Percentiles rank a stretch among this genome's conserved stretches.
Conservation (phyloP, 2,888 invertebrate species). For the Augochlorella aurata region DNA sequence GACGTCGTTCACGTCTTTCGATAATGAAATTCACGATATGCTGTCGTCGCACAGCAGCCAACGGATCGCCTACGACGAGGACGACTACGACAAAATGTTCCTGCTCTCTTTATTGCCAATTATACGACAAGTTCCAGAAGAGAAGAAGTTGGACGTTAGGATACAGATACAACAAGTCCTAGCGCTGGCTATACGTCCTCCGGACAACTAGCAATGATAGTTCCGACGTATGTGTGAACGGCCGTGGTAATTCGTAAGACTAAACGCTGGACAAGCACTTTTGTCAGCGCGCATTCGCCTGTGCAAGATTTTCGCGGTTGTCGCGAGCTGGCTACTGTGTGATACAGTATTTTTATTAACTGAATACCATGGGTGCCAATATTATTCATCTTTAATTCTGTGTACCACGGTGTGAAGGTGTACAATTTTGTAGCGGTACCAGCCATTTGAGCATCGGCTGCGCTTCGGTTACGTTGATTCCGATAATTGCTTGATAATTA, state of each 20-base stretch:
- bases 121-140: slow-evolving; percentile 76
- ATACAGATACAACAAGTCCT: slow-evolving; percentile 79
- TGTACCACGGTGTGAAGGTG: neutral
- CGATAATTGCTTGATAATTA: slow-evolving; percentile 21
- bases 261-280: neutral
- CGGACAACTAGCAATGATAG: slow-evolving; percentile 46
- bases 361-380: neutral
- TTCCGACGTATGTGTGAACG: neutral
- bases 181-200: slow-evolving; percentile 67
- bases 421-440: neutral
- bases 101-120: slow-evolving; percentile 77
- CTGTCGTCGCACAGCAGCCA: slow-evolving; percentile 73
- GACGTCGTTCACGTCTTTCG: slow-evolving; percentile 72
- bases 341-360: neutral
- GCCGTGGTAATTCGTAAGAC: neutral
- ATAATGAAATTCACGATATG: slow-evolving; percentile 75
- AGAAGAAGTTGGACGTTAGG: slow-evolving; percentile 77
- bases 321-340: neutral
- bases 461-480: slow-evolving; percentile 23
- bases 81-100: slow-evolving; percentile 80
- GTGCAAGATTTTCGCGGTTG: neutral
- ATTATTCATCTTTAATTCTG: neutral
- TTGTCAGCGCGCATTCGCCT: slow-evolving; percentile 6
- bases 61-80: slow-evolving; percentile 71
- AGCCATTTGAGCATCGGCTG: neutral